Conservation (phyloP, 2,797 vertebrate genomes). For the Pseudochaenichthys georgianus region DNA sequence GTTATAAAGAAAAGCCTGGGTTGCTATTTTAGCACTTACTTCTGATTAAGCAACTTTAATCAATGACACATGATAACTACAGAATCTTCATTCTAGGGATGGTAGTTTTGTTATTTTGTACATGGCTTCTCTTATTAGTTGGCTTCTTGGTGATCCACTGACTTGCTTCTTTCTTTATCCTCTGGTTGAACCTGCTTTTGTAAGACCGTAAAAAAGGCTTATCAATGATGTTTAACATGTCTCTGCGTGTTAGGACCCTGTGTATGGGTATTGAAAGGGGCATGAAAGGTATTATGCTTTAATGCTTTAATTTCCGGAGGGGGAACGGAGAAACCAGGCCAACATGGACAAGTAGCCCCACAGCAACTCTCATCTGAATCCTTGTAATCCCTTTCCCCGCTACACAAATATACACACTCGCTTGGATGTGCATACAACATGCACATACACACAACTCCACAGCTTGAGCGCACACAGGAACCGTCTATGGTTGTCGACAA, state of each 20-base stretch:
- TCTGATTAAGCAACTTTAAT: conserved; percentile 37
- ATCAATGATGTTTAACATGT: conserved; percentile 22
- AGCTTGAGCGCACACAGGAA: conserved; percentile 48
- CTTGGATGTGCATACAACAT: neutral
- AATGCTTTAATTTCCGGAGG: conserved; percentile 37
- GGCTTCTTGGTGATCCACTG: conserved; percentile 11
- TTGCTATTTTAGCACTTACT: conserved; percentile 46
- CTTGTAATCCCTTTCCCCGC: conserved; percentile 34
- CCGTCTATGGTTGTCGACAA: conserved; percentile 51
- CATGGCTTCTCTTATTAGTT: conserved; percentile 7
- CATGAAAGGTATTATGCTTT: conserved; percentile 18
- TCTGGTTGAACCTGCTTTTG: conserved; percentile 27
- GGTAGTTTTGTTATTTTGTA: neutral
- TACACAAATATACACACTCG: conserved; percentile 23
- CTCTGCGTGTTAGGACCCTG: neutral
- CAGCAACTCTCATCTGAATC: conserved; percentile 22
- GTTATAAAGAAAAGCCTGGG: conserved; percentile 49
- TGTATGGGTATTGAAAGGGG: conserved; percentile 9
- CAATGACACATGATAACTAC: conserved; percentile 37
- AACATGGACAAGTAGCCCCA: conserved; percentile 25
- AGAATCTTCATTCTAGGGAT: conserved; percentile 12
- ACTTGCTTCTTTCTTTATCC: neutral
- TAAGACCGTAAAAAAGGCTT: conserved; percentile 16
- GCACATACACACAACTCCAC: conserved; percentile 4
- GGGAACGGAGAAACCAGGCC: conserved; percentile 36